Conservation (phyloP, 2,888 invertebrate species). For the Pristionchus japonicus region DNA sequence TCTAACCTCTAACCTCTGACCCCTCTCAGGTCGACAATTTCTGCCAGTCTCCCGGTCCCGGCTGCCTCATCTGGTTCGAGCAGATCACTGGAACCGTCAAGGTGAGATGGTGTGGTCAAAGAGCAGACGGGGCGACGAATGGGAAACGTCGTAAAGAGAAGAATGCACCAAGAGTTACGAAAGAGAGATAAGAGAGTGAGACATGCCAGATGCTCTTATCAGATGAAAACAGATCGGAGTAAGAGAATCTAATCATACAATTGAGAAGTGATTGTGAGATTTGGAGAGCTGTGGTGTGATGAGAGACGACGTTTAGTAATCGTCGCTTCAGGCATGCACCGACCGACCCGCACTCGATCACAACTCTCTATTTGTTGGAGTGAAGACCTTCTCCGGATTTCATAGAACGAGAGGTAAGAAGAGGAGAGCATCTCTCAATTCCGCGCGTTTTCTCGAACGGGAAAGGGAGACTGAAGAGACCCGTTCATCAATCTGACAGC, state of each 20-base stretch:
- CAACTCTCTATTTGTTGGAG: slow-evolving; percentile 85
- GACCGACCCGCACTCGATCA: neutral
- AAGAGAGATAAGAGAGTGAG: neutral
- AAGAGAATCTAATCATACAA: no score
- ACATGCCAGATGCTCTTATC: neutral
- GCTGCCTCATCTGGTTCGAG: slow-evolving; percentile 34
- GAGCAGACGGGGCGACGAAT: neutral
- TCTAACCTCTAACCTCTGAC: neutral
- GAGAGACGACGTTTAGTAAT: neutral
- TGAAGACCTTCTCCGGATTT: slow-evolving; percentile 91
- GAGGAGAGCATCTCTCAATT: neutral
- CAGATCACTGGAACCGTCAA: neutral
- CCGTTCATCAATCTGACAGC: neutral
- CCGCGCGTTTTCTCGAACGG: neutral
- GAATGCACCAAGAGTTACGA: neutral
- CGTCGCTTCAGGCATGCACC: slow-evolving; percentile 23
- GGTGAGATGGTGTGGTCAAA: neutral
- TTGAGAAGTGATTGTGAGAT: neutral
- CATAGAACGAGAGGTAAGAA: slow-evolving; percentile 82
- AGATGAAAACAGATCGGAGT: neutral
- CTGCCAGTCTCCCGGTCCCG: neutral
- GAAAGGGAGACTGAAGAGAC: neutral
- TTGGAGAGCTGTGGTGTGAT: neutral
- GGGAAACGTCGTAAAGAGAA: neutral
- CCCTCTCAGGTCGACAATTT: slow-evolving; percentile 15